phyloP scores from a whole-genome alignment of 30 jellyfish, hydroid and myxozoan genomes.

The Aurelia coerulea region DNA sequence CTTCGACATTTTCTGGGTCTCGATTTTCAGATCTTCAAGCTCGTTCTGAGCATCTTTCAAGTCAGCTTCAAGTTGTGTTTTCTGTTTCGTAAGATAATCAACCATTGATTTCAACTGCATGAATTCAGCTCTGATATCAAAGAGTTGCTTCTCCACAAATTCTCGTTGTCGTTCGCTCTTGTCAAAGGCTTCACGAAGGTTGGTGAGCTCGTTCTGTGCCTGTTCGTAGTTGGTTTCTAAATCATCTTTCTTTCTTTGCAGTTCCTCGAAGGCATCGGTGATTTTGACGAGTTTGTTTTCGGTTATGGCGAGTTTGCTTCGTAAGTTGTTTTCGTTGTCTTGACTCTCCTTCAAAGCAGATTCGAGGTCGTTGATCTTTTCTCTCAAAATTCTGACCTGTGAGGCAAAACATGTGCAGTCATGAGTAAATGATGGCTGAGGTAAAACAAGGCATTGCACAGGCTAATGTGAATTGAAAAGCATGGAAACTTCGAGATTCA shows the following conservation, averaged over 20 bases:
- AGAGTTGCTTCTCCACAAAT: constrained; percentile 46
- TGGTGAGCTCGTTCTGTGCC: constrained; percentile 66
- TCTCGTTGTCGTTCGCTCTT: constrained; percentile 85
- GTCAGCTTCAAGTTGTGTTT: constrained; percentile 69
- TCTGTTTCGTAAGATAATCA: constrained; percentile 80
- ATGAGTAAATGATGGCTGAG: background rate
- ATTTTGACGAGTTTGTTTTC: constrained; percentile 88
- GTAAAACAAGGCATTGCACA: background rate
- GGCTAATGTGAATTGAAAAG: background rate
- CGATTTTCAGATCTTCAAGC: constrained; percentile 58
- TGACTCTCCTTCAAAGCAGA: constrained; percentile 81
- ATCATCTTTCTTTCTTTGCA: constrained; percentile 74
- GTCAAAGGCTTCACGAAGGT: constrained; percentile 59
- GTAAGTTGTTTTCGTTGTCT: constrained; percentile 80
- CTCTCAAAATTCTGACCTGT: constrained; percentile 60
- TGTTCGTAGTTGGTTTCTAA: constrained; percentile 71
- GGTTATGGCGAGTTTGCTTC: constrained; percentile 67
- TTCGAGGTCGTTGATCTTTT: constrained; percentile 84
- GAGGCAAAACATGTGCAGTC: background rate
- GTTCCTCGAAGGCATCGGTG: constrained; percentile 85
- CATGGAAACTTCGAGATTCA: no score
- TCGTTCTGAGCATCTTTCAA: constrained; percentile 63
- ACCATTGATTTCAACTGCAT: constrained; percentile 68
- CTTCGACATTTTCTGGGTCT: constrained; percentile 58
- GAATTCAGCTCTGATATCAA: constrained; percentile 62